Evolutionary conservation across 2,113 vertebrate genomes (phyloP).

Genomic region (Odontesthes bonariensis): DNA sequence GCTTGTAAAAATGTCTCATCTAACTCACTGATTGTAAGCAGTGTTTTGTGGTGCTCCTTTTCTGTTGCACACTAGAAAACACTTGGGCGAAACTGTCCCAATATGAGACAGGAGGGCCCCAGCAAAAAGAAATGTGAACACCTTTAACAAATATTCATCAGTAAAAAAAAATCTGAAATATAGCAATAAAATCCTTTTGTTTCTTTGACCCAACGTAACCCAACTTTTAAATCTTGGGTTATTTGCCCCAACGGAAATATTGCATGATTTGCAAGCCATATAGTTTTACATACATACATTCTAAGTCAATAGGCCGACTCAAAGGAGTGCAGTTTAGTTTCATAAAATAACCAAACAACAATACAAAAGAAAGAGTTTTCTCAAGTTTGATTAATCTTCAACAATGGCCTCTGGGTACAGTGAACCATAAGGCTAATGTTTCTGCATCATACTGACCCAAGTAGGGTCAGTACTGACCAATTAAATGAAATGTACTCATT

Average conservation of each 20-base stretch:
- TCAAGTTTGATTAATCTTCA: not conserved
- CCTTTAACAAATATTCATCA: no score
- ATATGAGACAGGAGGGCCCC: not conserved
- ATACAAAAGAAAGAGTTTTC: not conserved
- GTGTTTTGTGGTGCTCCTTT: no score
- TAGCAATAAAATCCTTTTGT: no score
- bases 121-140: no score
- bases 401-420: not conserved
- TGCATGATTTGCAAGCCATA: not conserved
- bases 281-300: not conserved
- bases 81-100: not conserved
- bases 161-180: no score
- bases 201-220: no score
- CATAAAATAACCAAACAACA: not conserved
- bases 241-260: no score
- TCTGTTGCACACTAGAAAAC: no score
- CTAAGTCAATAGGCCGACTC: not conserved
- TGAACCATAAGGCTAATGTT: not conserved
- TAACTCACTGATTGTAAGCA: no score
- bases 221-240: no score
- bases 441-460: not conserved
- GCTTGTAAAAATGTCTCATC: no score
- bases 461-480: not conserved
- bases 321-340: not conserved
- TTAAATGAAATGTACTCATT: not conserved